phyloP scores from a whole-genome alignment of 2,888 invertebrate species.

The Drosophila melanosoma region DNA sequence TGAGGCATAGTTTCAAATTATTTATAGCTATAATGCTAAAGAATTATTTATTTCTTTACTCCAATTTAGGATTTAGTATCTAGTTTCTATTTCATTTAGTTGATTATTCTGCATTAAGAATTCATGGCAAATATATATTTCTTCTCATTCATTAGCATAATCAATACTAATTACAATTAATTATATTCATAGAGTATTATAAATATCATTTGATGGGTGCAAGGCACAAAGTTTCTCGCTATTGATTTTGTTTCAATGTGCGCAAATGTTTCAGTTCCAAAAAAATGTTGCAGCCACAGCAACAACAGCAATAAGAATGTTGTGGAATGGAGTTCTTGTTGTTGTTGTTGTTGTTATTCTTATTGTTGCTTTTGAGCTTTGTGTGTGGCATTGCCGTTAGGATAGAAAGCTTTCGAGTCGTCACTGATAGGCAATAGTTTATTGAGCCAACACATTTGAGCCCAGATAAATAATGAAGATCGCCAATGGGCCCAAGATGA shows the following conservation, averaged over 20 bases:
- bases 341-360: conserved; percentile 28
- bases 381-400: conserved; percentile 64
- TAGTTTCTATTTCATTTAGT: neutral
- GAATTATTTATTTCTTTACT: neutral
- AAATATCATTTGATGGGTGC: neutral
- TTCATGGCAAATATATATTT: neutral
- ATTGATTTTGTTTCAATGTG: conserved; percentile 34
- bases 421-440: conserved; percentile 13
- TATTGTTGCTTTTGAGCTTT: conserved; percentile 41
- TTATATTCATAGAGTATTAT: neutral
- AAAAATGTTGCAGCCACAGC: conserved; percentile 35
- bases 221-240: neutral
- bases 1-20: neutral
- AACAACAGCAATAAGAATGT: conserved; percentile 36
- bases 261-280: conserved; percentile 57
- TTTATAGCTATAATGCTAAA: neutral
- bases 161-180: conserved; percentile 18
- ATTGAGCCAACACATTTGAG: conserved; percentile 17
- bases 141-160: conserved; percentile 4
- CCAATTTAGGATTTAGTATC: neutral
- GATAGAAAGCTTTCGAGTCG: conserved; percentile 59
- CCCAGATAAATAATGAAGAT: conserved; percentile 25
- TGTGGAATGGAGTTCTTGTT: conserved; percentile 37
- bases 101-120: neutral
- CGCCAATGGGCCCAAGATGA: conserved; percentile 28